Evolutionary conservation across 2,113 vertebrate species (phyloP).

Genomic region (Otis tarda): DNA sequence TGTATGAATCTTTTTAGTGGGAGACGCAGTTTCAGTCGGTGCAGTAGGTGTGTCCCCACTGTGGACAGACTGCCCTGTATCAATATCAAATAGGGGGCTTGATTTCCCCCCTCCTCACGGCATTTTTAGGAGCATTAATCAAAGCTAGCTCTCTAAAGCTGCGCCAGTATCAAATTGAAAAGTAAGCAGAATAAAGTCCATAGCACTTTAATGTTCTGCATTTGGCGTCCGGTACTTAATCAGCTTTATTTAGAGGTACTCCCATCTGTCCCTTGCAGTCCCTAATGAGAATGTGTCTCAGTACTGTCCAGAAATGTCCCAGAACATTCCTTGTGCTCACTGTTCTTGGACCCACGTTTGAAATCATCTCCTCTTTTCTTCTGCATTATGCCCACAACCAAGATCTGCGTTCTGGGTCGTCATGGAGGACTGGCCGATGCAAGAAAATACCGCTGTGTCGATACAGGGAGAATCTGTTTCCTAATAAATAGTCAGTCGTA

Average conservation of each 20-base stretch:
- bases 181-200: conserved; percentile 32
- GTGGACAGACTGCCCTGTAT: background rate
- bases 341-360: background rate
- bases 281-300: background rate
- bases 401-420: background rate
- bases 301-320: background rate
- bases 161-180: background rate
- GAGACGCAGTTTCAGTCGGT: background rate
- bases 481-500: background rate
- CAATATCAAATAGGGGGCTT: background rate
- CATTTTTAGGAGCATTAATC: background rate
- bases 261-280: background rate
- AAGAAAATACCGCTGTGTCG: background rate
- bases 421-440: background rate
- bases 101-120: background rate
- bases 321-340: background rate
- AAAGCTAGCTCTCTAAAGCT: conserved; percentile 2
- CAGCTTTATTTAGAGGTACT: background rate
- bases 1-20: background rate
- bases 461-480: background rate
- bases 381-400: background rate
- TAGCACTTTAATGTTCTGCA: background rate
- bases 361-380: background rate
- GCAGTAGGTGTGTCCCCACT: background rate
- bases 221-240: background rate